Conservation (phyloP, 2,797 vertebrate genomes). For the Gymnocypris eckloni region DNA sequence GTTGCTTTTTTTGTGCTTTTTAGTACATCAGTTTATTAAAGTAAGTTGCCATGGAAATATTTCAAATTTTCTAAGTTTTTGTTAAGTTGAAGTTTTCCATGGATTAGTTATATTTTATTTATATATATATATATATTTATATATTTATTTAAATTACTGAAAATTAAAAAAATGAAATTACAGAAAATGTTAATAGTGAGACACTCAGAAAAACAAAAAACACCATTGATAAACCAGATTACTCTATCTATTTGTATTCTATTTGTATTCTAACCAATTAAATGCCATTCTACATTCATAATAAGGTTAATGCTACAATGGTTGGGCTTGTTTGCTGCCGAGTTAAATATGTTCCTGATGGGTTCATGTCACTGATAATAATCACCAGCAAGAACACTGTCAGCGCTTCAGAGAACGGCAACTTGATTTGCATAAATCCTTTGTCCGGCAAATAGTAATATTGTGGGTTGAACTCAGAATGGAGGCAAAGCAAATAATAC, state of each 20-base stretch:
- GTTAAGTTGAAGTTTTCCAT: background rate
- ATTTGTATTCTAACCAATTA: background rate
- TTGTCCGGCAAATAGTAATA: background rate
- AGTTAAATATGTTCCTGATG: background rate
- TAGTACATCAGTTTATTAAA: background rate
- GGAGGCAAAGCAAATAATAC: background rate
- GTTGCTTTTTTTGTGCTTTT: background rate
- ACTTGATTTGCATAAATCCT: conserved; percentile 8
- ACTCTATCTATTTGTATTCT: background rate
- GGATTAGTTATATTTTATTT: background rate
- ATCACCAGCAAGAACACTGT: background rate
- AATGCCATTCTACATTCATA: background rate
- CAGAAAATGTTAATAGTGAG: too few relatives aligned
- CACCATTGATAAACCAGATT: background rate
- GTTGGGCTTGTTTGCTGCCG: background rate
- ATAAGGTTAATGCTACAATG: background rate
- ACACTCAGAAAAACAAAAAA: background rate
- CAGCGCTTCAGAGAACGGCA: background rate
- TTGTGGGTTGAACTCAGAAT: background rate
- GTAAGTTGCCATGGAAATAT: background rate
- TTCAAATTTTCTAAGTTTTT: background rate
- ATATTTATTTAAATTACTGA: background rate
- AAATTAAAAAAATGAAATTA: too few relatives aligned
- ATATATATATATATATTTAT: background rate
- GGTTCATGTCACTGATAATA: background rate